Base-by-base conservation (phyloP, 1,140 invertebrate genomes). In the Wasmannia auropunctata region DNA sequence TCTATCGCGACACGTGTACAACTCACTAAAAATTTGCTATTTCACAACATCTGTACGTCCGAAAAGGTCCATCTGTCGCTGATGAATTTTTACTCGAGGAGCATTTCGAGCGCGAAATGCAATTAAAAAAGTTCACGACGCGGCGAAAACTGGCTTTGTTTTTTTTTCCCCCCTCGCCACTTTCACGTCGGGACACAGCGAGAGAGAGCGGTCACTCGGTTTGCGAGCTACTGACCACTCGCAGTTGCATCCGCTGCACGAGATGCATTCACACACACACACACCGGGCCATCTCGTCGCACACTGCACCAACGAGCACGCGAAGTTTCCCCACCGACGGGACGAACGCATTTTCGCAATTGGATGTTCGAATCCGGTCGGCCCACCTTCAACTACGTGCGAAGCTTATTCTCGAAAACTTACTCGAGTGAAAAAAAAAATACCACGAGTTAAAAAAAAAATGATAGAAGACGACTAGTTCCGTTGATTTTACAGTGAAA, bases 221-320 rank as follows among this genome's bases (percentile, higher is more conserved):
- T 94, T 89, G 86, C 91, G 94, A 90, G 86, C 91, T 91, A 95
- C 94, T 95, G 94, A 94, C 93, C 94, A 91, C 91, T 92, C 91
- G 88, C 90, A 90, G 92, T 91, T 94, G 93, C 93, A 94, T 94
- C 94, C 91, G 91, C 89, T 94, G 93, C 92, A 94, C 76, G 92
- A 92, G 93, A 94, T 94, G 94, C 94, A 95, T 93, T 93, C 92
- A 93, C 94, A 92, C 92, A 93, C 91, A 94, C 92, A 92, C 86
- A 92, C 83, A 83, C 43, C 72, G 83, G 40, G 91, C 91, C 91
- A 85, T 88, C 87, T 87, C 86, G 84, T 90, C 90, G 67, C 67
- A 85, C 90, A 88, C 91, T 91, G 91, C 92, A 88, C 92, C 92
- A 90, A 94, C 92, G 93, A 88, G 91, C 92, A 92, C 80, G 91